Evolutionary conservation across 2,797 vertebrate genomes (phyloP), one percentile per base, ranked within the genome.

Genomic region (Eurystomus glaucurus): DNA sequence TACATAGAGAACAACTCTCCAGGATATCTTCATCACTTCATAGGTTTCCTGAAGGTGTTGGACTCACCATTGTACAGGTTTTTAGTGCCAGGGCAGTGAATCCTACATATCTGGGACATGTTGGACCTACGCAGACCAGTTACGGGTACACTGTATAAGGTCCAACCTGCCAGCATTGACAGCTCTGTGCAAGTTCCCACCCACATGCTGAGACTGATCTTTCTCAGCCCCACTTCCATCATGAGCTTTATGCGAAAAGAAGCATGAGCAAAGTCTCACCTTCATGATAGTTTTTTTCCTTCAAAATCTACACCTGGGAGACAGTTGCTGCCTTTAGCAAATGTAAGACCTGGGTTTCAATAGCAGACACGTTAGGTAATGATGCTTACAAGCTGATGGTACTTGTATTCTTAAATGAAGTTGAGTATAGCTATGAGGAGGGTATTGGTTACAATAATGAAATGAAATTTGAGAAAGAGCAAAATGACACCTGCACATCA

Each of bases 381-480:
- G 76, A 48, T 75, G 35, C 41, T 91, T 50, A 39, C 9, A 70
- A 85, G 50, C 39, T 48, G 55, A 29, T 74, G 58, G 20, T 62
- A 41, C 51, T 91, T 94, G 11, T 75, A 52, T 78, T 94, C 79
- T 83, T 62, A 64, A 80, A 60, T 62, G 23, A 88, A 85, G 43
- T 41, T 35, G 16, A 88, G 31, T 58, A 37, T 57, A 80, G 28
- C 64, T 88, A 0, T n/a, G 23, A 90, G 41, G 19, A 81, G 13
- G 29, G 4, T 81, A 18, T 78, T 93, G 31, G 35, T 85, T 93
- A 78, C 95, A 91, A 95, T 84, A 90, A 91, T 68, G 54, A 82
- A 81, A 31, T 69, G 84, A 89, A 95, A 92, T 75, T 51, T 33
- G 45, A 80, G 68, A 50, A 85, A 74, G 64, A 82, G n/a, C 16